These are phyloP conservation scores for Atherix ibis DNA, from an alignment of 2,888 invertebrate species.

Conservation along the genomic window DNA sequence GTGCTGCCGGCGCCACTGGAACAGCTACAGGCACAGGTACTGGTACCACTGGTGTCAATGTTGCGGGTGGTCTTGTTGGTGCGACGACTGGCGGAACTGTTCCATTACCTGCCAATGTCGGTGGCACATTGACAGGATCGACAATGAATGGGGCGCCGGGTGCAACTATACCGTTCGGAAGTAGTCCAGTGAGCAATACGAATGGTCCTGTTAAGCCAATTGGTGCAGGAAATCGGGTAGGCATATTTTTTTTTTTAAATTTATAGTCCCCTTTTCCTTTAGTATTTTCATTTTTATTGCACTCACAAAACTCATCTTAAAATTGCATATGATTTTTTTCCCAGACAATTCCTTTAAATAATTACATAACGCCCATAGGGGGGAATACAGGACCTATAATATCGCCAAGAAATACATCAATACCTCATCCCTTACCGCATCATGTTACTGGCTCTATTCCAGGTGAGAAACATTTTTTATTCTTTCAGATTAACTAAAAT, in stretches of 20 bases:
- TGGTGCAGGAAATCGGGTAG: constrained; percentile 13
- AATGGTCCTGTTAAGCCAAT: constrained; percentile 12
- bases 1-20: constrained; percentile 17
- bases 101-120: constrained; percentile 18
- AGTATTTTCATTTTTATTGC: too few species aligned
- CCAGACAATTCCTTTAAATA: constrained; percentile 8
- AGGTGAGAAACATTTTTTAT: constrained; percentile 11
- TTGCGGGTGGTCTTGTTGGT: constrained; percentile 3
- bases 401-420: constrained; percentile 30
- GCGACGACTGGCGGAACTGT: too few species aligned
- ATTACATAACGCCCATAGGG: constrained; percentile 4
- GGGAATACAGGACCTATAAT: constrained; percentile 14
- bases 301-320: too few species aligned
- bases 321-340: too few species aligned
- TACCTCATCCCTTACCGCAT: constrained; percentile 34
- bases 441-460: constrained; percentile 22
- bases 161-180: too few species aligned
- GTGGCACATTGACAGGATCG: constrained; percentile 14
- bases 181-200: constrained; percentile 1
- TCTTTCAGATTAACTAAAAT: too few species aligned
- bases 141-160: constrained; percentile 25
- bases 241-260: too few species aligned
- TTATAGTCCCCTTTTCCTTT: too few species aligned
- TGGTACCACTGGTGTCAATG: constrained; percentile 8
- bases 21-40: constrained; percentile 14